Percentiles rank a stretch among this genome's conserved stretches.
Evolutionary conservation across 2,888 invertebrate species (phyloP).

Genomic region (Anoncus sp.): DNA sequence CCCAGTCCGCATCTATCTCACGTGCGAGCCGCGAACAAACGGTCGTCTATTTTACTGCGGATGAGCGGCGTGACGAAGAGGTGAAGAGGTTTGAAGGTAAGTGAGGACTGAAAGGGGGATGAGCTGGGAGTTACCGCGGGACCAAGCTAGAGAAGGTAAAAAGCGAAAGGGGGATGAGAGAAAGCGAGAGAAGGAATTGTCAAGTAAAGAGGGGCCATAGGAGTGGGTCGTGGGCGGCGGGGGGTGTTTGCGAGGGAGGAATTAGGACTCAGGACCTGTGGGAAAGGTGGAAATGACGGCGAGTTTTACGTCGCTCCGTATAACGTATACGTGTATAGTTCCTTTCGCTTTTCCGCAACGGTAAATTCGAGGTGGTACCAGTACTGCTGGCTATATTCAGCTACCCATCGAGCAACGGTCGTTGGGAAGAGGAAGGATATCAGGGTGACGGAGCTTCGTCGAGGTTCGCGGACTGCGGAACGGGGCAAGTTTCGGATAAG

Average conservation of each 20-base stretch:
- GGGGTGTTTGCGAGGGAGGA: too few species aligned
- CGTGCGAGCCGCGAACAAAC: constrained; percentile 69
- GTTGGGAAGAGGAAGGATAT: constrained; percentile 23
- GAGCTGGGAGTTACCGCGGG: constrained; percentile 35
- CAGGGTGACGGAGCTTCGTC: constrained; percentile 41
- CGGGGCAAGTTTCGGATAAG: constrained; percentile 29
- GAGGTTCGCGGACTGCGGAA: constrained; percentile 30
- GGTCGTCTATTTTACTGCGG: constrained; percentile 70
- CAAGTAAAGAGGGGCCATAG: background rate
- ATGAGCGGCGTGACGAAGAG: constrained; percentile 65
- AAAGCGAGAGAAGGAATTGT: constrained; percentile 15
- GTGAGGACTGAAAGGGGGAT: constrained; percentile 34
- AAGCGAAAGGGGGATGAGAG: background rate
- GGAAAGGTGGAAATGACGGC: constrained; percentile 40
- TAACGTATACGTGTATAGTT: constrained; percentile 65
- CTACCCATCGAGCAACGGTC: constrained; percentile 44
- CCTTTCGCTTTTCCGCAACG: constrained; percentile 56
- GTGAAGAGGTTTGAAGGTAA: constrained; percentile 42
- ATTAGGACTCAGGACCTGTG: constrained; percentile 46
- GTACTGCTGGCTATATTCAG: constrained; percentile 37
- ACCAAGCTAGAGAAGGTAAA: constrained; percentile 6
- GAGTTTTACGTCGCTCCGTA: constrained; percentile 79
- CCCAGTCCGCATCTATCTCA: constrained; percentile 67
- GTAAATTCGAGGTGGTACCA: constrained; percentile 60
- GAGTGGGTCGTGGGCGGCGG: too few species aligned